Evolutionary conservation across 2,888 invertebrate genomes (phyloP).

Genomic region (Litoditis marina): DNA sequence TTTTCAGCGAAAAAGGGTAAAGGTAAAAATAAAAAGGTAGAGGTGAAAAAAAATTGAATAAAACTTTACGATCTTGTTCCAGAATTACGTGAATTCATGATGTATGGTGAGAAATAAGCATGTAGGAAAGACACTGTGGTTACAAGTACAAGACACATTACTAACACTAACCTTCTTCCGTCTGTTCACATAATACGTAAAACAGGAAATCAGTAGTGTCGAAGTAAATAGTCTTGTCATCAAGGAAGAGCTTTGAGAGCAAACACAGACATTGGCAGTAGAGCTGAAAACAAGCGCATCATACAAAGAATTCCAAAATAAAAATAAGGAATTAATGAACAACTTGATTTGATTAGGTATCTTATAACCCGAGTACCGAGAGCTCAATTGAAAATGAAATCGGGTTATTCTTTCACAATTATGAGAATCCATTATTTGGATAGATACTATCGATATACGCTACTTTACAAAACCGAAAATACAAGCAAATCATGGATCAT

Average conservation of each 20-base stretch:
- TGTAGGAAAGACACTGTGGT: too few relatives aligned
- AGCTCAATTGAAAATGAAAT: too few relatives aligned
- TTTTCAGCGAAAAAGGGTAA: not conserved
- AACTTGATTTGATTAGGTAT: not conserved
- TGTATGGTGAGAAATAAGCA: too few relatives aligned
- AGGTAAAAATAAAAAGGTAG: not conserved
- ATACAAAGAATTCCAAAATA: not conserved
- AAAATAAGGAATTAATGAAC: not conserved
- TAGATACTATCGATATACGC: too few relatives aligned
- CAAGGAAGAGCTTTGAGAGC: constrained; percentile 15
- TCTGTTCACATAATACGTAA: constrained; percentile 11
- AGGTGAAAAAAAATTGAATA: not conserved
- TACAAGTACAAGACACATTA: not conserved
- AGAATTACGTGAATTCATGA: too few relatives aligned
- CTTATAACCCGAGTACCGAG: too few relatives aligned
- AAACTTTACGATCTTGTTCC: too few relatives aligned
- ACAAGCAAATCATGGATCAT: too few relatives aligned
- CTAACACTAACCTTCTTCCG: not conserved
- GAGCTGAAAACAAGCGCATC: constrained; percentile 1
- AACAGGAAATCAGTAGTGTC: constrained; percentile 3
- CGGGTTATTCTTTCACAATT: too few relatives aligned
- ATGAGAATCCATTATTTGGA: too few relatives aligned
- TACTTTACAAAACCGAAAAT: too few relatives aligned
- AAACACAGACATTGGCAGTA: constrained; percentile 15
- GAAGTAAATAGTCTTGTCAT: constrained; percentile 15